Evolutionary conservation across 2,113 vertebrate species (phyloP).

Genomic region (Microcebus lehilahytsara): DNA sequence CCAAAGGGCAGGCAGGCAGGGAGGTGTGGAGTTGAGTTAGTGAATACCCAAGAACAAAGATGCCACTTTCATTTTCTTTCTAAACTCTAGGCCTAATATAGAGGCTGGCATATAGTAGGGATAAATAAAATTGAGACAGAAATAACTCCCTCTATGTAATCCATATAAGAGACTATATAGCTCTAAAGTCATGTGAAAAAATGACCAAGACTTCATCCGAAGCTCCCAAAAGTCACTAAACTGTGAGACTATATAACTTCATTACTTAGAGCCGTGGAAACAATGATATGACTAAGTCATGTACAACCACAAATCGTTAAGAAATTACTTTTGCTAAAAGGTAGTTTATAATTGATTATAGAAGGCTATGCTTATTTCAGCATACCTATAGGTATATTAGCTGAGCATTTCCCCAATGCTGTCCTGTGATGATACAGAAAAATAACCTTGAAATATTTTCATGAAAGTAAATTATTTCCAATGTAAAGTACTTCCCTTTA

Average conservation of each 20-base stretch:
- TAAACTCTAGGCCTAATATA: neutral
- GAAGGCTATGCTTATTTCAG: neutral
- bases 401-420: neutral
- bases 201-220: neutral
- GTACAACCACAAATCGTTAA: neutral
- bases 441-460: neutral
- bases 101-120: neutral
- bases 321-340: conserved; percentile 21
- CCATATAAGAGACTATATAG: neutral
- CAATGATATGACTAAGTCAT: neutral
- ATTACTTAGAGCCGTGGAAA: neutral
- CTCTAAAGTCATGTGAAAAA: neutral
- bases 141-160: neutral
- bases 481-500: neutral
- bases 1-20: neutral
- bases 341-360: neutral
- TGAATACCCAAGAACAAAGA: neutral
- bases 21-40: neutral
- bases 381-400: neutral
- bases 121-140: neutral
- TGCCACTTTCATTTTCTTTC: neutral
- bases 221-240: neutral
- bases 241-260: neutral
- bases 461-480: neutral
- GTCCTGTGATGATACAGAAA: neutral